These are phyloP conservation scores for Kradibia gibbosae DNA, from an alignment of 1,140 invertebrate species.

Conservation along the genomic window DNA sequence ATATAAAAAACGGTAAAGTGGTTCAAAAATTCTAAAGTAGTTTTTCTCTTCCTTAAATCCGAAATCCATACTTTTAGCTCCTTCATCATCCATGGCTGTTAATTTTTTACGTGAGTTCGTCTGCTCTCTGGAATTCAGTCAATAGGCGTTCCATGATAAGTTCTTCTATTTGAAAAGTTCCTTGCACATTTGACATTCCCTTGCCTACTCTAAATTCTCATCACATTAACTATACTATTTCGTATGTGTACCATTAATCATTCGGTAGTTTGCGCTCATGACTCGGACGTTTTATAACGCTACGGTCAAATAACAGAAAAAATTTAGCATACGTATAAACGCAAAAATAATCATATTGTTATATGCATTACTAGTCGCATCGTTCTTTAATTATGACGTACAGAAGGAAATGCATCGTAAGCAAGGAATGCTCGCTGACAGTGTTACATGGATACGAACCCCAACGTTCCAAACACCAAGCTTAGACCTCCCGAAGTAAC, in stretches of 20 bases:
- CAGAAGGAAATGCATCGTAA: no score
- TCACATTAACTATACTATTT: constrained; percentile 37
- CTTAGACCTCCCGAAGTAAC: no score
- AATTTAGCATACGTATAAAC: neutral
- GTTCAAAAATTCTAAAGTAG: no score
- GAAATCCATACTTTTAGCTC: neutral
- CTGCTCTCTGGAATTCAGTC: neutral
- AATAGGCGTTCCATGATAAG: neutral
- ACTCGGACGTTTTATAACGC: neutral
- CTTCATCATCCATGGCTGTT: neutral
- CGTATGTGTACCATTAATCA: constrained; percentile 6
- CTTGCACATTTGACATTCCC: neutral
- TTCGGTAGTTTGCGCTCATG: neutral
- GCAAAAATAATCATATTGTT: neutral
- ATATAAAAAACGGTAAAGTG: no score
- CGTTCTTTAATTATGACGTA: constrained; percentile 34
- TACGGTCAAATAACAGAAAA: neutral
- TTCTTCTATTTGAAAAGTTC: neutral
- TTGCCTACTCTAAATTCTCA: neutral
- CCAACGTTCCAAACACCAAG: no score
- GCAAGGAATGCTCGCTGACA: no score
- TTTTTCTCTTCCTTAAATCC: neutral
- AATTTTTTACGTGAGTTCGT: neutral
- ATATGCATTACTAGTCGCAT: constrained; percentile 30
- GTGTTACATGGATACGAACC: no score